Percentiles rank a stretch among this genome's conserved stretches.
Evolutionary conservation across 53 echinoderm and acorn worm genomes (phyloP).

Genomic region (Paracentrotus lividus): DNA sequence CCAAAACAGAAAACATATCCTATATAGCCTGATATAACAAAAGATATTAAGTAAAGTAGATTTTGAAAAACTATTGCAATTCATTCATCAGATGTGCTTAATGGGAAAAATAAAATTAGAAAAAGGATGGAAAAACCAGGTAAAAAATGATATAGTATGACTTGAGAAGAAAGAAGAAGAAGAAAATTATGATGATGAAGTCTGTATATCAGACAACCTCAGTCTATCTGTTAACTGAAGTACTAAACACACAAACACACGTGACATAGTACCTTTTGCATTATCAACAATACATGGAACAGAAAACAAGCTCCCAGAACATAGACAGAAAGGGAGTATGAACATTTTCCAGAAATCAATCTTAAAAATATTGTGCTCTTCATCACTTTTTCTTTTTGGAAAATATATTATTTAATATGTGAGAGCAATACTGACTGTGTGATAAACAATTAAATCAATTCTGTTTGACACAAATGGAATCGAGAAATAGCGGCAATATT

Average conservation of each 20-base stretch:
- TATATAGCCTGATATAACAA: too few relatives aligned
- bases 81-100: too few relatives aligned
- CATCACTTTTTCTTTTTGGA: conserved; percentile 16
- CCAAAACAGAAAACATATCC: too few relatives aligned
- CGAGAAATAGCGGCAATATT: neutral
- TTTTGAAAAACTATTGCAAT: too few relatives aligned
- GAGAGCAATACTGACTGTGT: conserved; percentile 52
- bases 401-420: conserved; percentile 19
- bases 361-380: conserved; percentile 41
- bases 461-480: neutral
- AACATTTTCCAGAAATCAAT: neutral
- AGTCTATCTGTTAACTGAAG: too few relatives aligned
- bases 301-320: neutral
- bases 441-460: conserved; percentile 38
- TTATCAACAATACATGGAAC: neutral
- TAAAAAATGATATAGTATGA: neutral
- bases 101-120: too few relatives aligned
- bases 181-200: too few relatives aligned
- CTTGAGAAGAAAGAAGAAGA: neutral
- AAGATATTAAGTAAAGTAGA: too few relatives aligned
- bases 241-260: neutral
- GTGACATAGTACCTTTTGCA: conserved; percentile 38
- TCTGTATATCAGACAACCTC: too few relatives aligned
- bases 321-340: neutral
- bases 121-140: too few relatives aligned